Percentiles rank a stretch among this genome's conserved stretches.
Evolutionary conservation across 92 coral and sea anemone genomes (phyloP).

Genomic region (Galaxea fascicularis): DNA sequence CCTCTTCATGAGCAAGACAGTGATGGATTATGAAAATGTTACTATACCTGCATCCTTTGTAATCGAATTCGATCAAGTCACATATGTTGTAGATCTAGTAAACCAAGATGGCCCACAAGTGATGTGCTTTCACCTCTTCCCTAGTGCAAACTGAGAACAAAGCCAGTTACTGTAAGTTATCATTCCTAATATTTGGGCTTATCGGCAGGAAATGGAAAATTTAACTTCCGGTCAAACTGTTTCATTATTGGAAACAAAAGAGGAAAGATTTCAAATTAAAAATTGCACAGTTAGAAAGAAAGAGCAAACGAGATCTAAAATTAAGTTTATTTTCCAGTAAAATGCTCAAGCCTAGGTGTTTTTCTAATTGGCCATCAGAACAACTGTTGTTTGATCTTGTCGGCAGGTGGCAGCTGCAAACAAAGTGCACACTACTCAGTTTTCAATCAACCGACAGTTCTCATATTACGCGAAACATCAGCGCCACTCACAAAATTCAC

Average conservation of each 20-base stretch:
- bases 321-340: conserved; percentile 18
- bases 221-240: neutral
- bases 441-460: neutral
- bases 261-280: neutral
- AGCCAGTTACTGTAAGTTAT: neutral
- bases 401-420: neutral
- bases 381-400: neutral
- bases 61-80: too few species aligned
- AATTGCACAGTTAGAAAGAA: neutral
- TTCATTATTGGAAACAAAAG: neutral
- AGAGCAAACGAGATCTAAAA: neutral
- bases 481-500: neutral
- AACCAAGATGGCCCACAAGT: too few species aligned
- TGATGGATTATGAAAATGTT: too few species aligned
- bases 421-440: neutral
- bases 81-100: too few species aligned
- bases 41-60: too few species aligned
- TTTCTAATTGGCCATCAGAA: conserved; percentile 3
- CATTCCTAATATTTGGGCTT: neutral
- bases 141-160: neutral
- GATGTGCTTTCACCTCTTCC: neutral
- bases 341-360: neutral
- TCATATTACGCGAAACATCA: neutral
- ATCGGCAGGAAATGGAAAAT: neutral
- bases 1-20: too few species aligned